Conservation (phyloP, 2,888 invertebrate genomes). For the Pherbina coryleti region DNA sequence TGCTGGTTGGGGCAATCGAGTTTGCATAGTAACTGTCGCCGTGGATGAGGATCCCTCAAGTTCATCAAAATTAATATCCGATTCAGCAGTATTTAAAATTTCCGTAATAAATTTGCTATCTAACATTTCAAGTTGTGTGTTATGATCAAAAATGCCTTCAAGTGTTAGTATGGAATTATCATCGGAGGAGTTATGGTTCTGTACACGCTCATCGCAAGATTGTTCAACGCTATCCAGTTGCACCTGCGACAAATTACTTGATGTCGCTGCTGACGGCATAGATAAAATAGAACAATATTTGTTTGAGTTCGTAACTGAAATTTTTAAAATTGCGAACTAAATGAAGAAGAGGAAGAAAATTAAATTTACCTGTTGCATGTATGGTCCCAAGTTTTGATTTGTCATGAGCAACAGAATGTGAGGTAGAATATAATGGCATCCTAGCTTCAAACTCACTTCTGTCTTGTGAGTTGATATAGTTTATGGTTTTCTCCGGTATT, state of each 20-base stretch:
- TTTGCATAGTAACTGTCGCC: conserved; percentile 42
- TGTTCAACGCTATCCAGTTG: neutral
- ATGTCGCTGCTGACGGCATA: neutral
- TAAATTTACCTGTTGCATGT: neutral
- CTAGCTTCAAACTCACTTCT: neutral
- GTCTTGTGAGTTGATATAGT: neutral
- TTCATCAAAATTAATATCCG: conserved; percentile 63
- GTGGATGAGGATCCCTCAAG: conserved; percentile 52
- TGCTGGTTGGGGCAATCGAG: conserved; percentile 50
- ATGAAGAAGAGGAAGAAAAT: neutral
- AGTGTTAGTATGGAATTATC: conserved; percentile 65
- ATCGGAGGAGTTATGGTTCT: conserved; percentile 58
- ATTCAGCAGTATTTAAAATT: conserved; percentile 61
- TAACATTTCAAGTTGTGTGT: conserved; percentile 57
- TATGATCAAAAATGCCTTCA: conserved; percentile 46
- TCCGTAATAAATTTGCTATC: conserved; percentile 67
- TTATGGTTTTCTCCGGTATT: neutral
- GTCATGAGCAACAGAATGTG: neutral
- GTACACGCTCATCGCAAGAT: conserved; percentile 13
- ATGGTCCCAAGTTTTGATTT: neutral
- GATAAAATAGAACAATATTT: neutral
- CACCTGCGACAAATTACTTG: neutral
- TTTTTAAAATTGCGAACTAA: neutral
- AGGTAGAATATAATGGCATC: neutral
- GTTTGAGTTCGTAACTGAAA: neutral